Conservation (phyloP, 92 coral and sea anemone genomes). For the Zoanthus solanderi region DNA sequence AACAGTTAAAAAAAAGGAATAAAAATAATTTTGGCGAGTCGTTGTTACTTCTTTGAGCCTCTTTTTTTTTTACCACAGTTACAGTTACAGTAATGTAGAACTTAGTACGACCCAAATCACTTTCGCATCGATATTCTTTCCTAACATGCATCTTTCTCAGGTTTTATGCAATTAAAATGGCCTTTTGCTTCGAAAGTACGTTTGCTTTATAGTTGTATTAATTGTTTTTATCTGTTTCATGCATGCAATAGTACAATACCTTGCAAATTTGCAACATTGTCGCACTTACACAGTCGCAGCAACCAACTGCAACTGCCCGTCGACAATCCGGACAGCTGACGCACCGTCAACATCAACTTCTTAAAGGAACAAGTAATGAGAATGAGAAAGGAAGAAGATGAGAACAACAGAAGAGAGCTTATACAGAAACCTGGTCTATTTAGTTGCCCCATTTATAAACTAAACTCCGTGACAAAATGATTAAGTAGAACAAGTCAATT, state of each 20-base stretch:
- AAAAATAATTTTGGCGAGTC: no score
- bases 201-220: neutral
- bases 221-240: neutral
- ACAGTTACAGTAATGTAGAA: no score
- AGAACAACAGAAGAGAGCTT: neutral
- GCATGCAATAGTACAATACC: conserved; percentile 36
- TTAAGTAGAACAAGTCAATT: no score
- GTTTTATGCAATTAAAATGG: neutral
- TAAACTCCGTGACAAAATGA: no score
- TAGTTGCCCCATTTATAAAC: no score
- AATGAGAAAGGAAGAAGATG: neutral
- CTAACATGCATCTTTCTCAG: no score
- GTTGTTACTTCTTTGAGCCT: no score
- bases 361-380: conserved; percentile 24
- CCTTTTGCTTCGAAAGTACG: neutral
- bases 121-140: no score
- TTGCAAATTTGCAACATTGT: conserved; percentile 18
- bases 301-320: conserved; percentile 30
- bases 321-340: conserved; percentile 48
- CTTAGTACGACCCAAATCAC: no score
- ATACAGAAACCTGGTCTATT: no score
- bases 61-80: no score
- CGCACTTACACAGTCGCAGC: conserved; percentile 26
- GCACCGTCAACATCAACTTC: conserved; percentile 42
- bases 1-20: no score